Evolutionary conservation across 2,888 invertebrate species (phyloP), one percentile per base, ranked within the genome.

Genomic region (Drosophila recens): DNA sequence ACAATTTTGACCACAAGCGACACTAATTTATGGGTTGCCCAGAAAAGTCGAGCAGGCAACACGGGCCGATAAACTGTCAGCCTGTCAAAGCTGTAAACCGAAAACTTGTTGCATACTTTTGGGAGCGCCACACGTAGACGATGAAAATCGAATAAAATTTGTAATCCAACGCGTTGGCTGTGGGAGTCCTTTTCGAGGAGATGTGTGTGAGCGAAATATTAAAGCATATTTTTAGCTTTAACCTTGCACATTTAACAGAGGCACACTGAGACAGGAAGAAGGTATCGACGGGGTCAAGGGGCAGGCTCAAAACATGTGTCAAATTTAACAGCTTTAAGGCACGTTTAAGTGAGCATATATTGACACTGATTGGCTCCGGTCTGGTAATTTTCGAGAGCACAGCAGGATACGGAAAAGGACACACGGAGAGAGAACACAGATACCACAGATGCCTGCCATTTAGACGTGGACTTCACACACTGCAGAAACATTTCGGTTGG

Each of bases 321-420:
- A 67, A 52, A 66, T 64, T 62, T 62, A 58, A 84, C 66, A 82
- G 82, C 85, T 86, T 79, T 76, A 89, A 85, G 80, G 59, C 74
- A 69, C 57, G 51, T 59, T 87, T 73, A 84, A 79, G 69, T 79
- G 67, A 65, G 52, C 66, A 74, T 64, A 72, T 72, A 75, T 86
- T 77, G 87, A 51, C 83, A 69, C 65, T 76, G 61, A 72, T 66
- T 70, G 70, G 72, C 68, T 56, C 23, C 46, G 82, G 63, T 77
- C 69, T 53, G 63, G 57, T 48, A 66, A 43, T 42, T 61, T 67
- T 27, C 40, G 56, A 57, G 40, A 58, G 61, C 62, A 49, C 63
- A 71, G 57, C 63, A 62, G 67, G 78, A 83, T 68, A 36, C 62
- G 70, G 65, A 71, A 43, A 38, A 57, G 56, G 15, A 42, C 36